A percentile compares a stretch with the other conserved stretches of the same genome.
Conservation (phyloP, 2,113 vertebrate species). For the Etheostoma cragini region DNA sequence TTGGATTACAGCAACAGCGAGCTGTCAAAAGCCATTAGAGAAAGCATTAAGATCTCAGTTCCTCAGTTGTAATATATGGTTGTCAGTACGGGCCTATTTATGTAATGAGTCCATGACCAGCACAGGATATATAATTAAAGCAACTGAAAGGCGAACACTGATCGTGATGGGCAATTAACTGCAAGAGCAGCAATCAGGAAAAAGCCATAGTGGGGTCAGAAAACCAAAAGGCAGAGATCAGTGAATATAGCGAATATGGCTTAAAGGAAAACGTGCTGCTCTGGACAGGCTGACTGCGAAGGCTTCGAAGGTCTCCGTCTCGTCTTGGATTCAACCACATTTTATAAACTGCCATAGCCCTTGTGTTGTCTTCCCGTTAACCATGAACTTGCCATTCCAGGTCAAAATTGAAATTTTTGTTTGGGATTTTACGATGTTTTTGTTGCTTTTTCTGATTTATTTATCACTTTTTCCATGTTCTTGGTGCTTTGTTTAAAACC, state of each 20-base stretch:
- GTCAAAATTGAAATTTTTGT: too few relatives aligned
- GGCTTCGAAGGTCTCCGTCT: background rate
- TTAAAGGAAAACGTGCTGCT: background rate
- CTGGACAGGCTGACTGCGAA: background rate
- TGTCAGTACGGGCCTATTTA: constrained; percentile 50
- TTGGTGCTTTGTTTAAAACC: too few relatives aligned
- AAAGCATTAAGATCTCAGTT: background rate
- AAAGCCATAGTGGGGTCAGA: constrained; percentile 22
- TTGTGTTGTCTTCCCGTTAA: too few relatives aligned
- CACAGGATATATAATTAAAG: constrained; percentile 46
- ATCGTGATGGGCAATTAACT: constrained; percentile 52
- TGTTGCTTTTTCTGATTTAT: too few relatives aligned
- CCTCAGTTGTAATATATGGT: constrained; percentile 28
- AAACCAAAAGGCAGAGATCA: constrained; percentile 36
- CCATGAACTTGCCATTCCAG: too few relatives aligned
- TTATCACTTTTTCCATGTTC: too few relatives aligned
- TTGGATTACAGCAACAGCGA: constrained; percentile 22
- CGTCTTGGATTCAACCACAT: too few relatives aligned
- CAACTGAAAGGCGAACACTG: constrained; percentile 46
- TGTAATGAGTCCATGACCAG: constrained; percentile 56
- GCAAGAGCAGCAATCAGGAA: constrained; percentile 54
- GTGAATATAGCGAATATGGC: background rate
- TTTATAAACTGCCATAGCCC: too few relatives aligned
- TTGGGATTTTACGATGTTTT: too few relatives aligned
- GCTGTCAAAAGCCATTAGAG: constrained; percentile 36